phyloP scores from a whole-genome alignment of 2,888 invertebrate species.

The Polymixis lichenea region DNA sequence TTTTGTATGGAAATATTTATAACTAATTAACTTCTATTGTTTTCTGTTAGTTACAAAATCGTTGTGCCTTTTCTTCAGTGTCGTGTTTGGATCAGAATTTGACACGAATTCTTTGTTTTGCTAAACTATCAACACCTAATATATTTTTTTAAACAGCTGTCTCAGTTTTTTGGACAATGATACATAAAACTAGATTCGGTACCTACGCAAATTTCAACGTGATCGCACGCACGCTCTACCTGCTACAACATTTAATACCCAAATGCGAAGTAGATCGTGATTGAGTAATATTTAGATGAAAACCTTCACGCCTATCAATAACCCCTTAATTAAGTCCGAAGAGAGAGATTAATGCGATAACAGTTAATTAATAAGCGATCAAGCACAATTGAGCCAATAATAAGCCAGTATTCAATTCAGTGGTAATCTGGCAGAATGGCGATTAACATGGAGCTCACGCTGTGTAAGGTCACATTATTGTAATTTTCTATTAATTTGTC shows the following conservation, averaged over 20 bases:
- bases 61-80: background rate
- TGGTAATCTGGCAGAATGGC: conserved; percentile 64
- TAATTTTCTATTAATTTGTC: conserved; percentile 33
- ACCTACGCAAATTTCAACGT: background rate
- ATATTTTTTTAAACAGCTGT: background rate
- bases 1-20: conserved; percentile 13
- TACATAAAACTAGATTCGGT: background rate
- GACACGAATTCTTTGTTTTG: background rate
- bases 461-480: conserved; percentile 70
- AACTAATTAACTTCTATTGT: conserved; percentile 3
- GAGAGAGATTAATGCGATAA: conserved; percentile 76
- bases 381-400: conserved; percentile 69
- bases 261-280: conserved; percentile 36
- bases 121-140: background rate
- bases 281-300: conserved; percentile 53
- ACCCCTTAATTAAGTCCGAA: conserved; percentile 73
- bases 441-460: conserved; percentile 69
- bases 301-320: conserved; percentile 68
- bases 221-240: background rate
- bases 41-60: conserved; percentile 10
- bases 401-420: conserved; percentile 65
- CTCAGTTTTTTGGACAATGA: background rate
- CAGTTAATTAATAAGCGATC: conserved; percentile 77
- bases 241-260: conserved; percentile 1
- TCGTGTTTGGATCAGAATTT: background rate